phyloP scores from a whole-genome alignment of 2,113 vertebrate genomes.

The Epinephelus cyanopodus region DNA sequence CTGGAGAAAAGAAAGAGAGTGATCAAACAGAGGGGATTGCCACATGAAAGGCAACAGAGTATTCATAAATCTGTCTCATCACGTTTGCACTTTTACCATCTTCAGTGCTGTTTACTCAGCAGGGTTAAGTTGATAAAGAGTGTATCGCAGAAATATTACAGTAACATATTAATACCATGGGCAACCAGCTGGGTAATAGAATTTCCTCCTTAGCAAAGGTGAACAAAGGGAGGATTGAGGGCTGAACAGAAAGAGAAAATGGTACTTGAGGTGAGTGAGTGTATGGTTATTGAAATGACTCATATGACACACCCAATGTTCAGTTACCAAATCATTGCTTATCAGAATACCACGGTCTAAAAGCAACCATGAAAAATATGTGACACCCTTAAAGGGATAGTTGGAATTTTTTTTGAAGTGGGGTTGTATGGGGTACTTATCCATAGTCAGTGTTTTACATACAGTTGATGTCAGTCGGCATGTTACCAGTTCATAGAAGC shows the following conservation, averaged over 20 bases:
- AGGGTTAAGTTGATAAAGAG: not conserved
- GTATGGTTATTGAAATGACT: slow-evolving; percentile 54
- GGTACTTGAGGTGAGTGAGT: slow-evolving; percentile 51
- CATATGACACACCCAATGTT: slow-evolving; percentile 26
- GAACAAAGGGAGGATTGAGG: slow-evolving; percentile 55
- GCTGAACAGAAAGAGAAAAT: slow-evolving; percentile 49
- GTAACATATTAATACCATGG: slow-evolving; percentile 23
- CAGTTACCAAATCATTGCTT: slow-evolving; percentile 33
- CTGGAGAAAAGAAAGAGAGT: slow-evolving; percentile 21
- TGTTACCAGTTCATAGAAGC: no score
- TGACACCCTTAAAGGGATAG: slow-evolving; percentile 26
- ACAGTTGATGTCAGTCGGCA: no score
- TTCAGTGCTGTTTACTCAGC: slow-evolving; percentile 23
- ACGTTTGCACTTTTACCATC: slow-evolving; percentile 21
- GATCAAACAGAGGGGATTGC: slow-evolving; percentile 51
- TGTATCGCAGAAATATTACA: not conserved
- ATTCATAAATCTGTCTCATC: slow-evolving; percentile 53
- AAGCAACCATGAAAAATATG: slow-evolving; percentile 51
- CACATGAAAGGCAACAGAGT: slow-evolving; percentile 45
- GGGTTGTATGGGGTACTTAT: no score
- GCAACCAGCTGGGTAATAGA: slow-evolving; percentile 34
- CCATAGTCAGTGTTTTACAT: no score
- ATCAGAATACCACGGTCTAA: slow-evolving; percentile 46
- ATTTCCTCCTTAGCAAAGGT: slow-evolving; percentile 39
- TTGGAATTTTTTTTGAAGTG: no score